Evolutionary conservation across 2,888 invertebrate genomes (phyloP), one percentile per base, ranked within the genome.

Genomic region (Deilephila porcellus): DNA sequence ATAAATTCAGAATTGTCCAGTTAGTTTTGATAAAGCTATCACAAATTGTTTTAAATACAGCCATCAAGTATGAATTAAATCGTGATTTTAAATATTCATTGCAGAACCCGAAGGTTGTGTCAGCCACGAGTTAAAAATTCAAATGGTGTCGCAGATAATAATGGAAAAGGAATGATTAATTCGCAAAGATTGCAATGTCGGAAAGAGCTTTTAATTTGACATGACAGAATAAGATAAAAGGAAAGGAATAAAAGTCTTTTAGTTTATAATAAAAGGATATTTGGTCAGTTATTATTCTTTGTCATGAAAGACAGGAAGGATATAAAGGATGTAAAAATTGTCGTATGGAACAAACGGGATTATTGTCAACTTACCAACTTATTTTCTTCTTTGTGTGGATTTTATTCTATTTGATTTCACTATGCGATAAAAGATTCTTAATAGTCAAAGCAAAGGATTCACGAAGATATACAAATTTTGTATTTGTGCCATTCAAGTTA

Each of bases 131-230:
- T 20, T 67, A 71, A 56, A 71, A 71, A 71, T 74, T 74, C 71
- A 37, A 62, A 52, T 70, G 20, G 60, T 32, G 60, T 71, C 71
- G 37, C 20, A 60, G 59, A 62, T 59, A 62, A 62, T 29, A 71
- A 71, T 71, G 64, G 64, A 67, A 67, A 67, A 67, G 45, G 17
- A 67, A 67, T 67, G 45, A 67, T 67, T 52, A 52, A 52, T 67
- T 67, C 52, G 14, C 14, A 52, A 67, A 67, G 67, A 67, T 17
- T 67, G 67, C 52, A 67, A 25, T 67, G 67, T 52, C 25, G 52
- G 52, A 56, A 17, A 56, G 14, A 67, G 37, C 67, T 67, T 20
- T 45, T 67, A 25, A 25, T 64, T 64, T n/a, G 64, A 52, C 52
- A 25, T 67, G 67, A 37, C 34, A 8, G 67, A 67, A 29, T 1